These are phyloP conservation scores for Scarus forsteni DNA, from an alignment of 2,797 vertebrate genomes.

Conservation along the genomic window DNA sequence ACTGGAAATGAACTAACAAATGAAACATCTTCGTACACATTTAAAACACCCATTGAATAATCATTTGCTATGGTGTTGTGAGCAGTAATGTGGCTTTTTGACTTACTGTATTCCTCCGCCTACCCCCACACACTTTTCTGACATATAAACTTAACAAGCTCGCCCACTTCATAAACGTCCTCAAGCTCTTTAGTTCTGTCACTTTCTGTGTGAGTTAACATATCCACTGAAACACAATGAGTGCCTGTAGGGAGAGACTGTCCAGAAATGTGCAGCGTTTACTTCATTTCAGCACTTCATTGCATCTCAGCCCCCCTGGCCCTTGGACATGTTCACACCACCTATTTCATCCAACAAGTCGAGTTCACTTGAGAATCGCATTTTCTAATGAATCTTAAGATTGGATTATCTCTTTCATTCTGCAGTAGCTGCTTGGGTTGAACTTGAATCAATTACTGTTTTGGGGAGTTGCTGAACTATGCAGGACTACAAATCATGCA, in stretches of 20 bases:
- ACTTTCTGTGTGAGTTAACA: neutral
- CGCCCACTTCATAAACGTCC: neutral
- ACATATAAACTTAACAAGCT: neutral
- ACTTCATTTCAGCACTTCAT: neutral
- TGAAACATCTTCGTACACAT: neutral
- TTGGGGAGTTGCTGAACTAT: too few relatives aligned
- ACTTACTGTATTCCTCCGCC: neutral
- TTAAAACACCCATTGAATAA: neutral
- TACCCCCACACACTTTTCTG: neutral
- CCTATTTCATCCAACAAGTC: neutral
- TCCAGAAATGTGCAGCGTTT: neutral
- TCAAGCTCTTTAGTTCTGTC: neutral
- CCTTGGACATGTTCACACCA: neutral
- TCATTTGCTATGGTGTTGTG: neutral
- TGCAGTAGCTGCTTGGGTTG: too few relatives aligned
- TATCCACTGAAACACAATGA: neutral
- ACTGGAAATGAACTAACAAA: too few relatives aligned
- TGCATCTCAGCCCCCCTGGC: neutral
- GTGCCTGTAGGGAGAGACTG: neutral
- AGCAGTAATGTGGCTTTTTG: neutral
- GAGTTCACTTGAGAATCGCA: neutral
- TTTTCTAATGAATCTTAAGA: neutral
- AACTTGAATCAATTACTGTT: too few relatives aligned
- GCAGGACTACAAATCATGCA: too few relatives aligned
- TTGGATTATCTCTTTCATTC: neutral